These are phyloP conservation scores for Corella eumyota DNA, from an alignment of 23 tunicate species.

Conservation along the genomic window DNA sequence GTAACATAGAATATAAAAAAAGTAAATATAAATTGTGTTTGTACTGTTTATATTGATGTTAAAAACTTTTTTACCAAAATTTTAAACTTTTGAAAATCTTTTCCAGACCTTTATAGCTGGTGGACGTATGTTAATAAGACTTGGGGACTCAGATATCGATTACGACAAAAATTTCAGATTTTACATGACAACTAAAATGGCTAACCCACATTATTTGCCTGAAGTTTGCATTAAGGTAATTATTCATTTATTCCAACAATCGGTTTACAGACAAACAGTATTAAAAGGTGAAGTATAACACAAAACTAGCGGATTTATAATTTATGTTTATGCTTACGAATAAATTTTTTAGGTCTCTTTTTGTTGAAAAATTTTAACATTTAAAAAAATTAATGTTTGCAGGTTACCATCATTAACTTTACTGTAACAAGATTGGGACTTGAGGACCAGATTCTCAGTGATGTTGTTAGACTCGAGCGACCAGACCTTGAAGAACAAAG, in stretches of 20 bases:
- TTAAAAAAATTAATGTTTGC: conserved; percentile 1
- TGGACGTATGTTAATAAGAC: conserved; percentile 83
- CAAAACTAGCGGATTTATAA: too few species aligned
- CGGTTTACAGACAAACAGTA: too few species aligned
- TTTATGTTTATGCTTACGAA: too few species aligned
- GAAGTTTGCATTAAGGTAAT: conserved; percentile 96
- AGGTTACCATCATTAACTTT: conserved; percentile 98
- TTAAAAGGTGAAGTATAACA: too few species aligned
- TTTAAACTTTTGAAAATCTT: too few species aligned
- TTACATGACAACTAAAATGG: conserved; percentile 98
- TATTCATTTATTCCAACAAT: background rate
- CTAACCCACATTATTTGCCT: conserved; percentile 95
- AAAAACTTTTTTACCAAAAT: too few species aligned
- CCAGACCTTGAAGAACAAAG: conserved; percentile 94
- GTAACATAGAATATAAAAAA: too few species aligned
- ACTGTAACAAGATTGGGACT: conserved; percentile 90
- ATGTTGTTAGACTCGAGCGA: conserved; percentile 82
- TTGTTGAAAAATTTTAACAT: background rate
- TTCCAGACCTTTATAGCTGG: conserved; percentile 83
- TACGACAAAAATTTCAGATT: conserved; percentile 98
- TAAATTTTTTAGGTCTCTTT: too few species aligned
- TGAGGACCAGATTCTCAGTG: conserved; percentile 85
- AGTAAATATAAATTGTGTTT: too few species aligned
- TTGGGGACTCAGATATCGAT: conserved; percentile 96
- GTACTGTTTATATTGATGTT: too few species aligned